A percentile compares a stretch with the other conserved stretches of the same genome.
Evolutionary conservation across 2,888 invertebrate species (phyloP).

Genomic region (Tyria jacobaeae): DNA sequence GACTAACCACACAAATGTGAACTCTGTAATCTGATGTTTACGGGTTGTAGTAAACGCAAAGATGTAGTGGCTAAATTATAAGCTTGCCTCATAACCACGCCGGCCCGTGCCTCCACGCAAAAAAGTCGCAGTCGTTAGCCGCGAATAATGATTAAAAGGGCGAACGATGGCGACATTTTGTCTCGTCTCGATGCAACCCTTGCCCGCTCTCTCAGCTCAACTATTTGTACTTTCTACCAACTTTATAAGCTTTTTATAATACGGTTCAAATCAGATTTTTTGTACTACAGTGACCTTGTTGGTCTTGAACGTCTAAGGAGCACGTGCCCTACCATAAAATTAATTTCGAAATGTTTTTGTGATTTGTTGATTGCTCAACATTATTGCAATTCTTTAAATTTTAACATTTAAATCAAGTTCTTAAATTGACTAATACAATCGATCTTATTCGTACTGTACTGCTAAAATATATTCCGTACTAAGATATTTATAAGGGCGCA

Average conservation of each 20-base stretch:
- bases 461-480: constrained; percentile 23
- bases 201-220: constrained; percentile 41
- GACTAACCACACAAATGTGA: constrained; percentile 41
- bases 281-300: no score
- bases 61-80: constrained; percentile 45
- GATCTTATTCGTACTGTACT: constrained; percentile 3
- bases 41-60: constrained; percentile 42
- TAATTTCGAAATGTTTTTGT: no score
- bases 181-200: constrained; percentile 61
- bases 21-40: constrained; percentile 47
- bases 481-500: constrained; percentile 42
- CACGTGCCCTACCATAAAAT: no score
- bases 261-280: no score
- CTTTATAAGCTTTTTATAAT: constrained; percentile 14
- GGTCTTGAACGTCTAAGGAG: no score
- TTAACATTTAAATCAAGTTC: no score
- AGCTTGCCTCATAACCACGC: constrained; percentile 56
- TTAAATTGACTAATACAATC: background rate
- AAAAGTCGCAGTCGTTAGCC: constrained; percentile 73
- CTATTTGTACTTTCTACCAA: constrained; percentile 42
- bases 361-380: no score
- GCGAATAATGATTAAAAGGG: constrained; percentile 75
- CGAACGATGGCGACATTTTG: constrained; percentile 73
- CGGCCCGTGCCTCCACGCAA: constrained; percentile 62
- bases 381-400: no score